Evolutionary conservation across 2,113 vertebrate species (phyloP), one percentile per base, ranked within the genome.

Genomic region (Pyrgilauda ruficollis): DNA sequence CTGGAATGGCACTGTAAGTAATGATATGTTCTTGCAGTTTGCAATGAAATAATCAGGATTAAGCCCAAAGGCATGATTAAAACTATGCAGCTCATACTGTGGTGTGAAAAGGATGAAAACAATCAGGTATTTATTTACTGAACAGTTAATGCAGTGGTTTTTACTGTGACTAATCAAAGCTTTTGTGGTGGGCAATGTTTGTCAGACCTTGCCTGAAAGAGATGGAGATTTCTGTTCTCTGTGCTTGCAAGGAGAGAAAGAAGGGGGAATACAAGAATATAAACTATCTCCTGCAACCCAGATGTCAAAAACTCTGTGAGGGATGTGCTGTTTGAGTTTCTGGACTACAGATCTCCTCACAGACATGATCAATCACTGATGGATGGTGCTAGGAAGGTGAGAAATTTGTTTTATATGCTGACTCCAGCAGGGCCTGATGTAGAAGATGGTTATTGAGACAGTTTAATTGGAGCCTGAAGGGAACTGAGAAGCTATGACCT

Each of bases 21-120:
- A 94, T 95, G 66, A 92, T 41, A 94, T 9, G 61, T 93, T 94
- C 92, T 84, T 76, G 49, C 31, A 73, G 28, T 68, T 93, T 84
- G 83, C 84, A 84, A 69, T 49, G 56, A 85, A 93, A 92, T 76
- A 88, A 94, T 82, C 44, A 12, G 62, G 64, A 93, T 94, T 96
- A 94, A 74, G 52, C 69, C 66, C 76, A 94, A 96, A 94, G 73
- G 50, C 39, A 61, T 61, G 82, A 84, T 87, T 93, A 93, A 85
- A 84, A 70, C 50, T 58, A 53, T 53, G 83, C n/a, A 69, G 43
- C 52, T 94, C 66, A 73, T 13, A 28, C 74, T 82, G 91, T 47
- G 49, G 72, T 55, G 41, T 68, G 78, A 84, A 83, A 85, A 78
- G 75, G 63, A 73, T 74, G 82, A 95, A 96, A 94, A 87, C 84